phyloP scores from a whole-genome alignment of 2,888 invertebrate species.

The Ennomos erosarius region DNA sequence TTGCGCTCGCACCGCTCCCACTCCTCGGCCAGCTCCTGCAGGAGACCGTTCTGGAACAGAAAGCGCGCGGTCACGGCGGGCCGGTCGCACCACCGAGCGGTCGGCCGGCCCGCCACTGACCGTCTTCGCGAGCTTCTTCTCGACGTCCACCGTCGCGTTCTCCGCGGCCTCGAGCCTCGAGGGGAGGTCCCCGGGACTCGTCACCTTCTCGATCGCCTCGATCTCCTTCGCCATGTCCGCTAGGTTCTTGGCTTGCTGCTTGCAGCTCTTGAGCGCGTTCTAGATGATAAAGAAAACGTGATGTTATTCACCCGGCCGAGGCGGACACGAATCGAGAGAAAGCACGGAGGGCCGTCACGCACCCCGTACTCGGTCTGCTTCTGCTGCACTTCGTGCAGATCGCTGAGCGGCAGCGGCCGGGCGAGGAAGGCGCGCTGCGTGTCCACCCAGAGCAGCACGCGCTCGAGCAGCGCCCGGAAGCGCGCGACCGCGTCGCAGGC shows the following conservation, averaged over 20 bases:
- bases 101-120: conserved; percentile 76
- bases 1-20: conserved; percentile 98
- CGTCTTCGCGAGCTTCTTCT: conserved; percentile 93
- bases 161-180: conserved; percentile 94
- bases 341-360: conserved; percentile 45
- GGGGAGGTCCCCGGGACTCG: conserved; percentile 93
- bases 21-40: conserved; percentile 97
- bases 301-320: neutral
- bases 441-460: conserved; percentile 93
- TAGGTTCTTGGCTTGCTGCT: conserved; percentile 93
- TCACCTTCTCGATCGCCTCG: conserved; percentile 92
- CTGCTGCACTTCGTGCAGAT: conserved; percentile 92
- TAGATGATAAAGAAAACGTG: conserved; percentile 71
- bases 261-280: conserved; percentile 95
- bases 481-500: conserved; percentile 95
- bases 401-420: conserved; percentile 91
- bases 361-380: conserved; percentile 95
- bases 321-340: neutral
- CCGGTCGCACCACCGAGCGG: neutral
- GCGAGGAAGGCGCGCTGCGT: conserved; percentile 92
- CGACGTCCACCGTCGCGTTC: conserved; percentile 93
- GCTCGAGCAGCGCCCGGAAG: conserved; percentile 92
- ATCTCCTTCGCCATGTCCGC: conserved; percentile 97
- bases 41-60: conserved; percentile 89
- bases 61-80: conserved; percentile 10